Conservation (phyloP, 2,797 vertebrate species). For the Sebastes cheni region DNA sequence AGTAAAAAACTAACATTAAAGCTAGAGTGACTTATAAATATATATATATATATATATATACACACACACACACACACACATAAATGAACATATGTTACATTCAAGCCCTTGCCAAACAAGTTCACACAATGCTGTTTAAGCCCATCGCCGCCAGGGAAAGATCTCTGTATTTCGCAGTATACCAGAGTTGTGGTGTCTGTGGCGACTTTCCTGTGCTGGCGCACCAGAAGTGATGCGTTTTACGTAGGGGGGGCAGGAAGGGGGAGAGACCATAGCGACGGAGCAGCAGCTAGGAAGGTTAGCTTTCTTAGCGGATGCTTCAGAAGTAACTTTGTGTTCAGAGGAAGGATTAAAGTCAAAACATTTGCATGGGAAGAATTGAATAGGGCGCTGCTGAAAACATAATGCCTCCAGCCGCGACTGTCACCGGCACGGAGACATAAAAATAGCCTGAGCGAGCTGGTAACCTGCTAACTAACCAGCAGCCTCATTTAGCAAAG, state of each 20-base stretch:
- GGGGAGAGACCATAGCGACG: neutral
- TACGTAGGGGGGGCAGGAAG: neutral
- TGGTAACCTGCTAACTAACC: neutral
- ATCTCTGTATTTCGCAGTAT: rapidly evolving
- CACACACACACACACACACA: neutral
- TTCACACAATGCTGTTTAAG: neutral
- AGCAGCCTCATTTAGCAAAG: neutral
- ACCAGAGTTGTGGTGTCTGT: neutral
- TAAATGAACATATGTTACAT: neutral
- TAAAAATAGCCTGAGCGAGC: neutral
- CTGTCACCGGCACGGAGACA: too few relatives aligned
- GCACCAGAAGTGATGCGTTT: neutral
- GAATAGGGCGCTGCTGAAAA: neutral
- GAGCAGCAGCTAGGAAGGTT: neutral
- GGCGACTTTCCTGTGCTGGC: rapidly evolving
- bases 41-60: too few relatives aligned
- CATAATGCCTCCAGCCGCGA: too few relatives aligned
- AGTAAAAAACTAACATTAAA: neutral
- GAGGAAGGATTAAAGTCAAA: neutral
- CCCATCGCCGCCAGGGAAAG: neutral
- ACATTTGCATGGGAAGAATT: rapidly evolving
- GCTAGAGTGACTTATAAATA: neutral
- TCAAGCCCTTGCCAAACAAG: neutral
- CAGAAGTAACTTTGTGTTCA: neutral
- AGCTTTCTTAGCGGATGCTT: neutral